These are phyloP conservation scores for Amblyornis subalaris DNA, from an alignment of 2,113 vertebrate species.

Conservation along the genomic window DNA sequence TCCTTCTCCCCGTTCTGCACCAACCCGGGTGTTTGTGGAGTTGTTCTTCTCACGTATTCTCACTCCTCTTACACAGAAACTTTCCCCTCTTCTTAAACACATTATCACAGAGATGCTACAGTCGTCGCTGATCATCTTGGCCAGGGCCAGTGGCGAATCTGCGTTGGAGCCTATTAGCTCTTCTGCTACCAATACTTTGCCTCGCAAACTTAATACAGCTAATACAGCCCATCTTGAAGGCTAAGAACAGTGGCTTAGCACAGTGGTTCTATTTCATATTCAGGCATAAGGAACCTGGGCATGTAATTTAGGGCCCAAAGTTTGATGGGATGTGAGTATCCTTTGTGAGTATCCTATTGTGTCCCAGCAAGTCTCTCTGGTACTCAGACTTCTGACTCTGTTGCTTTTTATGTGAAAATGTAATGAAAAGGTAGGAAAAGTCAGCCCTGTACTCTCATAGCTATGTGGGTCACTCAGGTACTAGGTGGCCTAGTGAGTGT, in stretches of 20 bases:
- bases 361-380: neutral
- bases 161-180: neutral
- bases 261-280: neutral
- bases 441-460: neutral
- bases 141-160: accelerated
- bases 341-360: neutral
- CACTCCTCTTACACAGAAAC: neutral
- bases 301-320: neutral
- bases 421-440: neutral
- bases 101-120: no score
- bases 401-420: neutral
- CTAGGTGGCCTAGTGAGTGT: neutral
- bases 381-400: neutral
- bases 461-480: neutral
- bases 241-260: neutral
- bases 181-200: neutral
- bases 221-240: neutral
- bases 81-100: neutral
- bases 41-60: neutral
- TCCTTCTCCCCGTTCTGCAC: neutral
- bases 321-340: neutral
- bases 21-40: no score
- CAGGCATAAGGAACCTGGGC: neutral
- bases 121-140: neutral
- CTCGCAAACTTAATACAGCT: neutral